These are phyloP conservation scores for Cavia aperea DNA, from an alignment of 2,113 vertebrate genomes.

Conservation along the genomic window DNA sequence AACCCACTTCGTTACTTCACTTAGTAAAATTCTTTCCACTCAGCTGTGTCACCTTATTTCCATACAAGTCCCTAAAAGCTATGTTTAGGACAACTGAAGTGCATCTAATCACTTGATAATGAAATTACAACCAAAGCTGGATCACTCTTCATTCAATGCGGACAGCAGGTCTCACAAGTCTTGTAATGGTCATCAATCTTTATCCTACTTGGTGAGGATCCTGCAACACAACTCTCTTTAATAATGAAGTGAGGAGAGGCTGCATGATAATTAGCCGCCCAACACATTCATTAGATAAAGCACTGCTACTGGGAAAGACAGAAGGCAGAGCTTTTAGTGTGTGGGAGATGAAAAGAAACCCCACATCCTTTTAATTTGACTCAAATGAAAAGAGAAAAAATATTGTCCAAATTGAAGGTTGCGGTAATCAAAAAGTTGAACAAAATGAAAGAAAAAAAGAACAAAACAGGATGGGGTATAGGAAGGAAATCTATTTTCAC, in stretches of 20 bases:
- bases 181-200: constrained; percentile 24
- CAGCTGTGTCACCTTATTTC: constrained; percentile 2
- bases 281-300: constrained; percentile 61
- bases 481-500: constrained; percentile 61
- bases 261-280: constrained; percentile 43
- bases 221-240: constrained; percentile 21
- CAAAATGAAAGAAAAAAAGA: constrained; percentile 19
- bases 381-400: constrained; percentile 64
- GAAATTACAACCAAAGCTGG: constrained; percentile 21
- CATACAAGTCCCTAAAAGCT: not conserved
- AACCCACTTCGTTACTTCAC: not conserved
- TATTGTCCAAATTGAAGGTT: constrained; percentile 62
- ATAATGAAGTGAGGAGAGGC: constrained; percentile 41
- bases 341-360: constrained; percentile 59
- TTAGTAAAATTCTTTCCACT: not conserved
- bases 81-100: constrained; percentile 5
- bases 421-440: constrained; percentile 45
- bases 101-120: not conserved
- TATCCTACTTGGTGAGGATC: constrained; percentile 28
- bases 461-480: constrained; percentile 61
- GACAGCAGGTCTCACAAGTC: not conserved
- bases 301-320: constrained; percentile 53
- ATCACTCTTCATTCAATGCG: not conserved
- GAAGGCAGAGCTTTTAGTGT: constrained; percentile 30
- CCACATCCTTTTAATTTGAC: constrained; percentile 62